Evolutionary conservation across 2,888 invertebrate genomes (phyloP).

Genomic region (Ditylenchus weischeri): DNA sequence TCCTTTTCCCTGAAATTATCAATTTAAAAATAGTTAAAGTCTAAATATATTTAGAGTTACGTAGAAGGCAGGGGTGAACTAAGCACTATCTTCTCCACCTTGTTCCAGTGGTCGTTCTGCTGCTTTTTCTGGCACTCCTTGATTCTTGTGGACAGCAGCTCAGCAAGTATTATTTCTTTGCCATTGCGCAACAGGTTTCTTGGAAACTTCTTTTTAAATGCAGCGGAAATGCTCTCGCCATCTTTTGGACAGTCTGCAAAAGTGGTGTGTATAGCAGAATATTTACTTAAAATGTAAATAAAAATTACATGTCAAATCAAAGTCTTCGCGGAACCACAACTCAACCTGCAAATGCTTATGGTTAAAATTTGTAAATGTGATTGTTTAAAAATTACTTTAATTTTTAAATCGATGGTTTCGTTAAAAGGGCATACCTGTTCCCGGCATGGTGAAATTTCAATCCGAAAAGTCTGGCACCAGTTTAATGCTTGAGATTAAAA

Average conservation of each 20-base stretch:
- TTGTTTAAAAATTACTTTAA: neutral
- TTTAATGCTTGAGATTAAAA: too few relatives aligned
- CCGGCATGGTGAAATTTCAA: too few relatives aligned
- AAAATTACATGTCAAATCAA: slow-evolving; percentile 35
- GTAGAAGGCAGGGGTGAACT: slow-evolving; percentile 22
- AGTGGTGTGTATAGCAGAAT: neutral
- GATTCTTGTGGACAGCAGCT: slow-evolving; percentile 35
- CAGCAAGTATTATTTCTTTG: slow-evolving; percentile 37
- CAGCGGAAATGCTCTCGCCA: slow-evolving; percentile 41
- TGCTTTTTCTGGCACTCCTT: slow-evolving; percentile 38
- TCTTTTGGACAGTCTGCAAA: slow-evolving; percentile 44
- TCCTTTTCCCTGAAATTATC: slow-evolving; percentile 49
- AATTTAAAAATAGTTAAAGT: neutral
- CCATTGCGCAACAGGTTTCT: slow-evolving; percentile 33
- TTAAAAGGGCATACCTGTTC: neutral
- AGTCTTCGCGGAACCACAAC: slow-evolving; percentile 42
- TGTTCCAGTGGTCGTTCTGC: slow-evolving; percentile 33
- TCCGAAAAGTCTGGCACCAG: too few relatives aligned
- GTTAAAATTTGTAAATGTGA: neutral
- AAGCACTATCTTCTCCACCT: slow-evolving; percentile 26
- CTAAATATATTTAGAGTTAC: slow-evolving; percentile 16
- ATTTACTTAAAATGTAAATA: slow-evolving; percentile 10
- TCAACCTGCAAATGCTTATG: slow-evolving; percentile 25
- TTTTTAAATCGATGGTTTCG: too few relatives aligned
- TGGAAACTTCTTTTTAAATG: slow-evolving; percentile 55